Conservation (phyloP, 2,888 invertebrate genomes). For the Copidosoma aretas region DNA sequence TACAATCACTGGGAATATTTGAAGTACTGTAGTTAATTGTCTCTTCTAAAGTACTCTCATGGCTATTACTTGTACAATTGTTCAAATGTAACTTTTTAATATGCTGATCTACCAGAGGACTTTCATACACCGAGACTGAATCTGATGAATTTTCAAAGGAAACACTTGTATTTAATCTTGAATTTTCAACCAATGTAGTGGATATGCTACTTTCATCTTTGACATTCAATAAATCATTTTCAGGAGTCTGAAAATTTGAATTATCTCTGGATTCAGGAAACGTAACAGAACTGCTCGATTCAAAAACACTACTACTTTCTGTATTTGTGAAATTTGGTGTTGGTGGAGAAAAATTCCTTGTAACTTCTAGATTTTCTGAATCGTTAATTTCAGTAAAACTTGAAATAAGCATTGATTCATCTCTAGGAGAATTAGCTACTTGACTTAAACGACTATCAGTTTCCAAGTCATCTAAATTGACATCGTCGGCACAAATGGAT, state of each 20-base stretch:
- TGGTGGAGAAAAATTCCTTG: constrained; percentile 4
- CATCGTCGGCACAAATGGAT: constrained; percentile 32
- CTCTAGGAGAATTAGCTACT: constrained; percentile 24
- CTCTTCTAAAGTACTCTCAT: constrained; percentile 29
- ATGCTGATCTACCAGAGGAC: constrained; percentile 5
- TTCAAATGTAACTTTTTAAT: constrained; percentile 26
- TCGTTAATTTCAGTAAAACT: constrained; percentile 36
- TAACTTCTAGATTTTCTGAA: constrained; percentile 29
- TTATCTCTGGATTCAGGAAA: constrained; percentile 1
- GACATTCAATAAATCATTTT: constrained; percentile 1
- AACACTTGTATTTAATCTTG: constrained; percentile 36
- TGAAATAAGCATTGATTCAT: constrained; percentile 29
- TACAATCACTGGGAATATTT: neutral
- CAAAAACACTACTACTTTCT: constrained; percentile 5
- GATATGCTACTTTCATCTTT: constrained; percentile 42
- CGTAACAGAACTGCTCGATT: neutral
- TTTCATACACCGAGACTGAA: constrained; percentile 28
- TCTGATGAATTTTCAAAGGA: constrained; percentile 39
- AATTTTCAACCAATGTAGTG: constrained; percentile 48
- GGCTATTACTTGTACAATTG: constrained; percentile 14
- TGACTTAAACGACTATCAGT: constrained; percentile 29
- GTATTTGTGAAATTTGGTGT: constrained; percentile 2
- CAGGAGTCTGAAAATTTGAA: constrained; percentile 7
- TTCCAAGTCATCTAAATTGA: constrained; percentile 31
- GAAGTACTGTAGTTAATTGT: constrained; percentile 12